A percentile compares a stretch with the other conserved stretches of the same genome.
Conservation (phyloP, 2,113 vertebrate species). For the Okapia johnstoni region DNA sequence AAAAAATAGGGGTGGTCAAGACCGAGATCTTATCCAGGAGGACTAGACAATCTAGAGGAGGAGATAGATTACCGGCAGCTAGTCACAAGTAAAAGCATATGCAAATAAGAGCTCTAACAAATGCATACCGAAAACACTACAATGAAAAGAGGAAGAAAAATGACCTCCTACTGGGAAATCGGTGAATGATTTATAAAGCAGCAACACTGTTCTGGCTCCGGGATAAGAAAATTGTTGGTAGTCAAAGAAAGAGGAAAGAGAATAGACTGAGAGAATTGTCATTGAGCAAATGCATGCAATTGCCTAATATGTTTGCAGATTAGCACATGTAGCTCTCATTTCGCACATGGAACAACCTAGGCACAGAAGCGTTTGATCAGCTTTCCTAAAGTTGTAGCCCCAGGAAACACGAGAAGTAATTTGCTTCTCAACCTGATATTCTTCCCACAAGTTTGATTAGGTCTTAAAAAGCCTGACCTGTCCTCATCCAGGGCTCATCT, state of each 20-base stretch:
- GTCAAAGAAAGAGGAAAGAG: background rate
- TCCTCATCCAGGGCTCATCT: background rate
- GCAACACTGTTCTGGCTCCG: background rate
- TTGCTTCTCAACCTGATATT: background rate
- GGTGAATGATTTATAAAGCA: background rate
- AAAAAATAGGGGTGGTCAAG: background rate
- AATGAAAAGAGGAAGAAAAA: background rate
- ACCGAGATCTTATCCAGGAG: background rate
- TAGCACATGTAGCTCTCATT: background rate
- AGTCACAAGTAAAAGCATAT: background rate
- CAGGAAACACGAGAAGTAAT: background rate
- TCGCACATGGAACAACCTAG: fast-evolving
- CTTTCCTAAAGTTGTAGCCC: background rate
- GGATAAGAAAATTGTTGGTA: background rate
- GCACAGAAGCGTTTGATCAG: background rate
- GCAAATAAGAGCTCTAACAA: background rate
- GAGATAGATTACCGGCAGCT: fast-evolving
- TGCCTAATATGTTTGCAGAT: background rate
- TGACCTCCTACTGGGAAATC: background rate
- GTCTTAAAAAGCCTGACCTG: background rate
- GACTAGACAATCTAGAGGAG: background rate
- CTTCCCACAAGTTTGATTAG: background rate
- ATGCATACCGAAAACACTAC: background rate
- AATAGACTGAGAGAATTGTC: background rate
- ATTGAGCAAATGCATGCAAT: background rate